Evolutionary conservation across 2,113 vertebrate genomes (phyloP), one percentile per base, ranked within the genome.

Genomic region (Leptobrachium ailaonicum): DNA sequence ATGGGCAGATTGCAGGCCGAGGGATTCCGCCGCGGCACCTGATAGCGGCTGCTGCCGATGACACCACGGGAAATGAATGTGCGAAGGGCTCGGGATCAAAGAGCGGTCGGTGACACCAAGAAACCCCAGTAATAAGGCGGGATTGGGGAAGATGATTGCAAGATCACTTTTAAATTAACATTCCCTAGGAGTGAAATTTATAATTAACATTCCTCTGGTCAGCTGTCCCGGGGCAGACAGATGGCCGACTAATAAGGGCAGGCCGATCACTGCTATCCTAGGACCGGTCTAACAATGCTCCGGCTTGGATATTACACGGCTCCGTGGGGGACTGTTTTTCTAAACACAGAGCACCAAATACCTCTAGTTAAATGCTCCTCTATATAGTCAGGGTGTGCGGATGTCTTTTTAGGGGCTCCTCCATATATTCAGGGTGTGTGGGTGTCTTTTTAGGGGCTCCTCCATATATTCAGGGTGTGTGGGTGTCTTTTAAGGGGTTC

Each of bases 161-260:
- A 88, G 82, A 77, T 83, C 84, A 87, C 86, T 87, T 85, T 76
- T 66, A 73, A 85, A 86, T 88, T 87, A 85, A 87, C 76, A 82
- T 83, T 87, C 81, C 53, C 64, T 3, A 58, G 78, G 78, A 67
- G 78, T 74, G 78, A 80, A 73, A 80, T 80, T 78, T 87, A 42
- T 67, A 85, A 87, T 90, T 87, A 89, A 84, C 82, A 86, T 87
- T 87, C 75, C 83, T 82, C 79, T 69, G 76, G 85, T 87, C 85
- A 88, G 84, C 82, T 90, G 81, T 83, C 86, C 74, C 72, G 32
- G 63, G 64, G 43, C 64, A 44, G 64, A 80, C 78, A 80, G 78
- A 80, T 80, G 78, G 69, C 14, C 50, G n/a, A 47, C 71, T 80
- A 80, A 73, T 68, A 41, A 68, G 78, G 53, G 71, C 8, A 45